phyloP scores from a whole-genome alignment of 2,797 vertebrate genomes.

The Chaetophractus vellerosus region DNA sequence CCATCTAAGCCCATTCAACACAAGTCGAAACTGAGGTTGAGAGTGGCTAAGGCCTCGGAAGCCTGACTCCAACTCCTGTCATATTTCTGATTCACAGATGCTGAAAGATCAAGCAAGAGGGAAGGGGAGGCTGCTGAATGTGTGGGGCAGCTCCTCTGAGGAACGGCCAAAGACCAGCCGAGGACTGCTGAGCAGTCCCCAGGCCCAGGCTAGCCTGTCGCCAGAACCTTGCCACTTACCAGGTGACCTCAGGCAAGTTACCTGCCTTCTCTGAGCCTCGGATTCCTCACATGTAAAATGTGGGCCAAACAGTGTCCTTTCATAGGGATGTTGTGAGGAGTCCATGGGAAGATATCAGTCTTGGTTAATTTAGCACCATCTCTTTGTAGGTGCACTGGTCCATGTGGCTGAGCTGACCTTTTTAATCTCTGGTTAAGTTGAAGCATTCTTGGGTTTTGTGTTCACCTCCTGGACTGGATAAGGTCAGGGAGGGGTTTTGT shows the following conservation, averaged over 20 bases:
- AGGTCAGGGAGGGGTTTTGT: not conserved
- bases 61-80: not conserved
- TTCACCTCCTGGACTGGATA: not conserved
- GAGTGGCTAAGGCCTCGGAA: not conserved
- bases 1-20: not conserved
- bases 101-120: not conserved
- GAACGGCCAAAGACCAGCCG: not conserved
- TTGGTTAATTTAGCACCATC: no score
- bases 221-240: not conserved
- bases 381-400: not conserved
- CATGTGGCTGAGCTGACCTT: not conserved
- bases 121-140: not conserved
- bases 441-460: not conserved
- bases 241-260: no score
- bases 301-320: not conserved
- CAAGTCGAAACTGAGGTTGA: not conserved
- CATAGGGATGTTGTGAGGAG: not conserved
- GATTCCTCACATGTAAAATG: not conserved
- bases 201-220: not conserved
- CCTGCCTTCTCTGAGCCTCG: not conserved
- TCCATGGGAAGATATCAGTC: rapidly evolving
- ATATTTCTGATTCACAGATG: not conserved
- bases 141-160: not conserved
- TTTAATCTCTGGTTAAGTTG: not conserved
- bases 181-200: not conserved